A percentile compares a stretch with the other conserved stretches of the same genome.
These are phyloP conservation scores for Galleria mellonella DNA, from an alignment of 1,140 invertebrate genomes.

Conservation along the genomic window DNA sequence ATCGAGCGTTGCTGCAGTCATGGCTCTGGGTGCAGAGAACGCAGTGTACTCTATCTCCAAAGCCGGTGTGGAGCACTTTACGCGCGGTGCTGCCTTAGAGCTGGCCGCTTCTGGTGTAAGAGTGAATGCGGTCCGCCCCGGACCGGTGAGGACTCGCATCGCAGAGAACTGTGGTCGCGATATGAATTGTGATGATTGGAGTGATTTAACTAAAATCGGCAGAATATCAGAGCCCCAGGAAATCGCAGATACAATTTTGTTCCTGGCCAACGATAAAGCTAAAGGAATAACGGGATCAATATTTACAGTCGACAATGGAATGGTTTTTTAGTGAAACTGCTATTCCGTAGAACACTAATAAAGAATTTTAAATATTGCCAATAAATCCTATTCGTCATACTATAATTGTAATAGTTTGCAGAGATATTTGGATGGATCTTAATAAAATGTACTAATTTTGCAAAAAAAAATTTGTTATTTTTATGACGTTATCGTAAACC, in stretches of 20 bases:
- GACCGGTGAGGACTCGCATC: conserved; percentile 76
- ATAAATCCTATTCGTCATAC: too few species aligned
- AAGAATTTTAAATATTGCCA: too few species aligned
- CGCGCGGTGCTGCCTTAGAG: conserved; percentile 76
- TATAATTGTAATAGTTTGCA: too few species aligned
- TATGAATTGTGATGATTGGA: background rate
- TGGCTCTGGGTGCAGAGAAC: conserved; percentile 61
- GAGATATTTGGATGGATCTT: too few species aligned
- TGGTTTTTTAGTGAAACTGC: too few species aligned
- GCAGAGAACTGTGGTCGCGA: conserved; percentile 52
- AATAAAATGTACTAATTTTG: too few species aligned
- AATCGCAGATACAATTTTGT: conserved; percentile 1
- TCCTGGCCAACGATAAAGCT: conserved; percentile 4
- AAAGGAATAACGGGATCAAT: conserved; percentile 3
- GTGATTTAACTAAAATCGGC: background rate
- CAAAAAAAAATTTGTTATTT: too few species aligned
- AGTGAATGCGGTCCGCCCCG: conserved; percentile 80
- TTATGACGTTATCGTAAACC: too few species aligned
- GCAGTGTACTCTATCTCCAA: conserved; percentile 60
- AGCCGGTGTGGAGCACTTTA: conserved; percentile 81
- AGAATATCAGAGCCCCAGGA: conserved; percentile 4
- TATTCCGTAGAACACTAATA: too few species aligned
- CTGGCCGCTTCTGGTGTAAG: conserved; percentile 71
- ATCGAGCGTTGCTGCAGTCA: conserved; percentile 75
- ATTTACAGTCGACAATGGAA: conserved; percentile 3